Base-by-base conservation (phyloP, 2,888 invertebrate species). In the Apodemia duryi region DNA sequence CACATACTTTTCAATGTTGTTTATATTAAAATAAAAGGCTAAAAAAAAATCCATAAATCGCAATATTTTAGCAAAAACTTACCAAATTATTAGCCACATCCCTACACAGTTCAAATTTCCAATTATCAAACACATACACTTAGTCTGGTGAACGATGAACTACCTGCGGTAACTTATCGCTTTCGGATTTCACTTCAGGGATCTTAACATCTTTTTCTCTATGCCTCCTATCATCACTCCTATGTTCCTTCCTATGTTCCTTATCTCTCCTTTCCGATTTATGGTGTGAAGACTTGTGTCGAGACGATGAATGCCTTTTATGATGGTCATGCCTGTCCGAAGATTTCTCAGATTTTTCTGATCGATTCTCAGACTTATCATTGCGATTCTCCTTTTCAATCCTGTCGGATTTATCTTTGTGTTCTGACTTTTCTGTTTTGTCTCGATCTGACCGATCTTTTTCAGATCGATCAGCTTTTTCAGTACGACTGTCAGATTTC, bases 111-210 rank as follows among this genome's bases (percentile, higher is more conserved):
- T 49, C 63, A 29, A 38, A 63, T 38, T 63, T 65, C 64, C 63
- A 66, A 67, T 64, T 62, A 62, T 61, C 7, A 57, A 61, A 54
- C 60, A 62, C 51, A 65, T 10, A 13, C 32, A 63, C 62, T 77
- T 89, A 89, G 78, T 89, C 89, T 0, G 89, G 89, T 61, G 89
- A 83, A 62, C 84, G 81, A 61, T 87, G 84, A 1, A 83, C 79
- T 57, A 82, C 78, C 49, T 79, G 79, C 65, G 83, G 80, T 77
- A 84, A 77, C 76, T 85, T 85, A 9, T 74, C 78, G 69, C 77
- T 71, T 61, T 79, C 75, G 63, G 49, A 51, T 66, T 68, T 69
- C 35, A 67, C 68, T 60, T 70, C 65, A 64, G 70, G 35, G 72
- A 75, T 63, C 64, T 72, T 73, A 29, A 67, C 69, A 21, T 73